Base-by-base conservation (phyloP, 2,888 invertebrate genomes). In the Syrista parreyssii region DNA sequence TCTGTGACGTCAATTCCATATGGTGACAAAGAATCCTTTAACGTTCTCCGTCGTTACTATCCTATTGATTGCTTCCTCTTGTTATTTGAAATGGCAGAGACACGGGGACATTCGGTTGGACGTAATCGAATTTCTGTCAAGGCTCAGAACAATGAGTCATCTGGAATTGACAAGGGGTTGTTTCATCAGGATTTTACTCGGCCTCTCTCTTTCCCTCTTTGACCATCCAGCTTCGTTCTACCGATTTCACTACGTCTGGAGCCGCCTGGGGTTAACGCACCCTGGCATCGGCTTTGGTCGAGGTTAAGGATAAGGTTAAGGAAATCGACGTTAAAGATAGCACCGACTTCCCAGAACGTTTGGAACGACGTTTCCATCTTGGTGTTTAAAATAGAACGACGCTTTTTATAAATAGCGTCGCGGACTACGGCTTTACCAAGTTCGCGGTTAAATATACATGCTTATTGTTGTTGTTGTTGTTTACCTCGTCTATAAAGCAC, bases 321-420 rank as follows among this genome's bases (percentile, higher is more conserved):
- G 76, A 77, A 79, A 77, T 36, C 32, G 35, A 40, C 74, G 40
- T 78, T 78, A 72, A 78, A 69, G 71, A 69, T 72, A 68, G 73
- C 69, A 23, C 71, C 31, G 31, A 1, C 71, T 71, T 71, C 71
- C 71, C 71, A 31, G 71, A 71, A 71, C 12, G 31, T 31, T 71
- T 31, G 0, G 33, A 71, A 71, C 71, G 12, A 12, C 71, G 71
- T 71, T 71, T 71, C 71, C 32, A 31, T 71, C 31, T 71, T 31
- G 69, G 4, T 15, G 71, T 33, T 75, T 33, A 76, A 82, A 83
- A 83, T 83, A 82, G 82, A 83, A 69, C 68, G 75, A 71, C 79
- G 73, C 69, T 83, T 83, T 82, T 83, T 84, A 81, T 82, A 82
- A 84, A 83, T 83, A 80, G 82, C 79, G 79, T 78, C 77, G 76